Conservation (phyloP, 2,888 invertebrate species). For the Eurois occulta region DNA sequence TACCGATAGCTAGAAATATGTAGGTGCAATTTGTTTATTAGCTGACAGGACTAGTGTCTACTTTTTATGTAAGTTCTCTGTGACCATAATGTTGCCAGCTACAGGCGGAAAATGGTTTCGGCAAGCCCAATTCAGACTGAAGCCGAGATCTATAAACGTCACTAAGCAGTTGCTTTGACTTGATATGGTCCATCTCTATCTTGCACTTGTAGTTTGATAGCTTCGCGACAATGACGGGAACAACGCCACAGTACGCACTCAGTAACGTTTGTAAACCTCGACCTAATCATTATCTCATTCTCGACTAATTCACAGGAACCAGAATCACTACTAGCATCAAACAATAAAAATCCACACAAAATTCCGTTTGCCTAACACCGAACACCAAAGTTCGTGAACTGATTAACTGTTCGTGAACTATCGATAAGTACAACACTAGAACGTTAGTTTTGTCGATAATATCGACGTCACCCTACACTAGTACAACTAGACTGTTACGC, state of each 20-base stretch:
- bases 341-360: conserved; percentile 8
- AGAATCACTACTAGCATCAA: neutral
- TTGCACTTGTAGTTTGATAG: too few species aligned
- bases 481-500: conserved; percentile 19
- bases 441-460: conserved; percentile 34
- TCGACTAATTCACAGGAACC: too few species aligned
- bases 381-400: conserved; percentile 29
- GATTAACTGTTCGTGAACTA: too few species aligned
- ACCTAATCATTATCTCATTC: too few species aligned
- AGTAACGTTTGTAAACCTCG: too few species aligned
- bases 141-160: too few species aligned
- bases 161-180: too few species aligned
- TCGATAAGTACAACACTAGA: conserved; percentile 40
- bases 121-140: too few species aligned
- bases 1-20: neutral
- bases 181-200: too few species aligned
- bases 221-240: too few species aligned
- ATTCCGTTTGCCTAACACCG: neutral
- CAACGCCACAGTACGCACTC: too few species aligned
- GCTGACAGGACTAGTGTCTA: neutral
- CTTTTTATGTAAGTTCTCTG: neutral
- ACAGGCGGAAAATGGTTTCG: too few species aligned
- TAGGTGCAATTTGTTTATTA: neutral
- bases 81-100: neutral
- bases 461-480: conserved; percentile 43